Percentiles rank a stretch among this genome's conserved stretches.
Evolutionary conservation across 1,140 invertebrate species (phyloP).

Genomic region (Lysiphlebus fabarum): DNA sequence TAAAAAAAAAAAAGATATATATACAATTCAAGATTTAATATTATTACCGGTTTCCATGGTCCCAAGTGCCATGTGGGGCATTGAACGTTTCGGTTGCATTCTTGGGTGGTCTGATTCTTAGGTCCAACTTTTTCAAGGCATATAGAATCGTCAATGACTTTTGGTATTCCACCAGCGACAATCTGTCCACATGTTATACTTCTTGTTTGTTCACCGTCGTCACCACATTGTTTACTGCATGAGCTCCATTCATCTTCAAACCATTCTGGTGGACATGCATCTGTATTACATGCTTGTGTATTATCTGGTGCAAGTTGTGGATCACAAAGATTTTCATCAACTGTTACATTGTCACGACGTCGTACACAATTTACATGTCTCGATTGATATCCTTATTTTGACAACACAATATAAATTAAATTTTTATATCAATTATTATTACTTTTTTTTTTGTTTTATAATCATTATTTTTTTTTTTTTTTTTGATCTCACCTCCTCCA

Average conservation of each 20-base stretch:
- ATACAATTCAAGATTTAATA: slow-evolving; percentile 4
- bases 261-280: slow-evolving; percentile 84
- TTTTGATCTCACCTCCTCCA: slow-evolving; percentile 69
- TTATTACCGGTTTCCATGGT: slow-evolving; percentile 79
- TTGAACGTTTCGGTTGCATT: slow-evolving; percentile 71
- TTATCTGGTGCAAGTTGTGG: slow-evolving; percentile 63
- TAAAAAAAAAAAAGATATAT: background rate
- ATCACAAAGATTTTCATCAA: slow-evolving; percentile 77
- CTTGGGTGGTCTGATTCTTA: slow-evolving; percentile 67
- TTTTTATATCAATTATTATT: slow-evolving; percentile 1
- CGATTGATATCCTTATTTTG: slow-evolving; percentile 64
- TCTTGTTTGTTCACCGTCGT: slow-evolving; percentile 67
- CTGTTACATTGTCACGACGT: slow-evolving; percentile 64
- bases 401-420: too few relatives aligned
- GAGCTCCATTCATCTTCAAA: slow-evolving; percentile 73
- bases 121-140: slow-evolving; percentile 67
- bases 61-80: slow-evolving; percentile 83
- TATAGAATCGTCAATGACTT: slow-evolving; percentile 69
- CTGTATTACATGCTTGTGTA: slow-evolving; percentile 69
- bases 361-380: slow-evolving; percentile 72
- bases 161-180: slow-evolving; percentile 61
- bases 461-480: background rate
- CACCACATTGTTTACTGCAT: slow-evolving; percentile 80
- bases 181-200: slow-evolving; percentile 77
- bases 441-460: background rate